Percentiles rank a stretch among this genome's conserved stretches.
Conservation (phyloP, 2,113 vertebrate species). For the Sphaerodactylus townsendi region DNA sequence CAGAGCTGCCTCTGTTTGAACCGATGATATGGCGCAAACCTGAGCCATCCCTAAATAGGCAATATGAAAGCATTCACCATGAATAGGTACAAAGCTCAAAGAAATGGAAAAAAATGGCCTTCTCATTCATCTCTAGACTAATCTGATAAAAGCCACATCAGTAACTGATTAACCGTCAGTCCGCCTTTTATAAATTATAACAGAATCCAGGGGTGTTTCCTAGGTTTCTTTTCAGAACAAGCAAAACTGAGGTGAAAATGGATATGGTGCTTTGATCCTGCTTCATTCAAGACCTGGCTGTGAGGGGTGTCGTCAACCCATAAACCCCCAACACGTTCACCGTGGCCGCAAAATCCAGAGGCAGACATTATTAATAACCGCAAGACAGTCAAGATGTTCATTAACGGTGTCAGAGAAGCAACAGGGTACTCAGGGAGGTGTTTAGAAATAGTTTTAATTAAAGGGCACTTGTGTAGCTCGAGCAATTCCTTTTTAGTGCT, state of each 20-base stretch:
- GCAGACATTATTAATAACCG: neutral
- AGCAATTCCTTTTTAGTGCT: slow-evolving; percentile 12
- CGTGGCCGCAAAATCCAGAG: neutral
- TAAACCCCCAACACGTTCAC: neutral
- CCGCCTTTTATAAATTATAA: neutral
- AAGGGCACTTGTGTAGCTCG: neutral
- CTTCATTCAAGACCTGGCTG: too few relatives aligned
- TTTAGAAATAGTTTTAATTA: neutral
- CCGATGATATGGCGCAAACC: too few relatives aligned
- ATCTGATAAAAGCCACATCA: neutral
- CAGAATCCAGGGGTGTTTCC: neutral
- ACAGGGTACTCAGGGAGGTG: neutral
- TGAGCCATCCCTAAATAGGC: too few relatives aligned
- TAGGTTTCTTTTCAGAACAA: neutral
- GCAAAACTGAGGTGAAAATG: neutral
- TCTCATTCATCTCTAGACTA: neutral
- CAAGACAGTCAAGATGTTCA: neutral
- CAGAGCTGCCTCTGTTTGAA: too few relatives aligned
- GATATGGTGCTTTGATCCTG: neutral
- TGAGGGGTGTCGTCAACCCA: neutral
- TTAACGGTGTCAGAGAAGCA: neutral
- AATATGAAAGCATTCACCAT: too few relatives aligned
- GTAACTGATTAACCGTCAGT: too few relatives aligned
- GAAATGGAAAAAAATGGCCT: too few relatives aligned
- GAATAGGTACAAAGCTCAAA: too few relatives aligned